Evolutionary conservation across 2,888 invertebrate genomes (phyloP).

Genomic region (Catocala fraxini): DNA sequence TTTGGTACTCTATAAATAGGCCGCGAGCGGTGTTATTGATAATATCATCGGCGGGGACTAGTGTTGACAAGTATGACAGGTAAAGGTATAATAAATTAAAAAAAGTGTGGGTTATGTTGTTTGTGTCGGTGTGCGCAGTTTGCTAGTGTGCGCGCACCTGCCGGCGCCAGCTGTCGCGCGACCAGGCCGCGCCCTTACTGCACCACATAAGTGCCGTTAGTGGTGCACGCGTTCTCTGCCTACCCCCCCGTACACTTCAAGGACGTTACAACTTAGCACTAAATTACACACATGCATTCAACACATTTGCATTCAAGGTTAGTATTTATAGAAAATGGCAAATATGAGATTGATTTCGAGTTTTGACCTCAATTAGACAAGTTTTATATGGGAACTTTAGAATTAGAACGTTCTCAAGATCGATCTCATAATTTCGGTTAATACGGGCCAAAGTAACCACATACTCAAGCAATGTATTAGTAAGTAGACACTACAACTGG

Average conservation of each 20-base stretch:
- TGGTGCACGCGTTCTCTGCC: slow-evolving; percentile 26
- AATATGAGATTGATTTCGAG: too few relatives aligned
- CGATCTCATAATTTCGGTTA: too few relatives aligned
- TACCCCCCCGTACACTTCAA: slow-evolving; percentile 36
- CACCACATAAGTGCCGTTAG: slow-evolving; percentile 56
- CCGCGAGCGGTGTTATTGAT: not conserved
- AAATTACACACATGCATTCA: not conserved
- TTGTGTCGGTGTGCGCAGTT: slow-evolving; percentile 37
- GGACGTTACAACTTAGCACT: not conserved
- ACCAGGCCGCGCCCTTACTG: slow-evolving; percentile 64
- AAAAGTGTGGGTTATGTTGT: slow-evolving; percentile 13
- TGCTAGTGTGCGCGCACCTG: slow-evolving; percentile 73
- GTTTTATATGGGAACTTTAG: too few relatives aligned
- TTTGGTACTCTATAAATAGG: slow-evolving; percentile 7
- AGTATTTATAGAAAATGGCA: too few relatives aligned
- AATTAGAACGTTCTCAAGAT: too few relatives aligned
- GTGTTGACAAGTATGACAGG: slow-evolving; percentile 27
- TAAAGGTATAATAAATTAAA: slow-evolving; percentile 35
- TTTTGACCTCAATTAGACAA: too few relatives aligned
- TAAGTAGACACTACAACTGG: slow-evolving; percentile 4
- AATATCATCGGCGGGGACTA: slow-evolving; percentile 16
- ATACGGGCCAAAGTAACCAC: too few relatives aligned
- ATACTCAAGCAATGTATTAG: not conserved
- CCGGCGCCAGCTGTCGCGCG: slow-evolving; percentile 70
- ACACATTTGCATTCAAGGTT: too few relatives aligned